A percentile compares a stretch with the other conserved stretches of the same genome.
phyloP scores from a whole-genome alignment of 2,888 invertebrate species.

The Alloplasta piceator region DNA sequence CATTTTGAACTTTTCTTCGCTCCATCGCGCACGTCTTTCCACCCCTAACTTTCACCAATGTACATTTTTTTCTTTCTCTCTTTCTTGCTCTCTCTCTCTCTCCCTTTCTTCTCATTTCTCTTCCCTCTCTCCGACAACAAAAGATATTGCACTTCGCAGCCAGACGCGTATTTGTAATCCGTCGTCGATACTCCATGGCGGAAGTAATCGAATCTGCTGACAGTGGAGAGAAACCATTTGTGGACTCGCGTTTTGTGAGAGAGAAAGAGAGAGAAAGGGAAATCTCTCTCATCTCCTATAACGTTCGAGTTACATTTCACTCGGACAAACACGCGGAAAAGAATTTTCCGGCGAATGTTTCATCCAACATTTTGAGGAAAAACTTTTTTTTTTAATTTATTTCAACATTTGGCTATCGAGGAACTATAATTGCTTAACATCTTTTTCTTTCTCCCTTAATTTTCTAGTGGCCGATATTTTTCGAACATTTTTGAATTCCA shows the following conservation, averaged over 20 bases:
- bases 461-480: no score
- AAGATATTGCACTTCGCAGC: constrained; percentile 46
- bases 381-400: neutral
- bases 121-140: constrained; percentile 5
- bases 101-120: neutral
- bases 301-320: neutral
- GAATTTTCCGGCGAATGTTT: neutral
- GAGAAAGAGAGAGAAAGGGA: neutral
- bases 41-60: neutral
- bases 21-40: neutral
- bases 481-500: no score
- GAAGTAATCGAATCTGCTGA: constrained; percentile 53
- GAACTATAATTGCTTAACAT: no score
- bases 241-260: neutral
- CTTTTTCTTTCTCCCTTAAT: no score
- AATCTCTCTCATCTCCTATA: constrained; percentile 1
- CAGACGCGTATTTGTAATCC: constrained; percentile 55
- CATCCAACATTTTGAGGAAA: neutral
- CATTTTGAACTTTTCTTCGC: constrained; percentile 40
- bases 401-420: neutral
- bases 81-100: neutral
- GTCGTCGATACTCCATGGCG: constrained; percentile 39
- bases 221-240: neutral
- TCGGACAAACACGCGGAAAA: neutral
- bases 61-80: constrained; percentile 1